These are phyloP conservation scores for Xerus rutilus DNA, from an alignment of 2,797 vertebrate genomes.

Conservation along the genomic window DNA sequence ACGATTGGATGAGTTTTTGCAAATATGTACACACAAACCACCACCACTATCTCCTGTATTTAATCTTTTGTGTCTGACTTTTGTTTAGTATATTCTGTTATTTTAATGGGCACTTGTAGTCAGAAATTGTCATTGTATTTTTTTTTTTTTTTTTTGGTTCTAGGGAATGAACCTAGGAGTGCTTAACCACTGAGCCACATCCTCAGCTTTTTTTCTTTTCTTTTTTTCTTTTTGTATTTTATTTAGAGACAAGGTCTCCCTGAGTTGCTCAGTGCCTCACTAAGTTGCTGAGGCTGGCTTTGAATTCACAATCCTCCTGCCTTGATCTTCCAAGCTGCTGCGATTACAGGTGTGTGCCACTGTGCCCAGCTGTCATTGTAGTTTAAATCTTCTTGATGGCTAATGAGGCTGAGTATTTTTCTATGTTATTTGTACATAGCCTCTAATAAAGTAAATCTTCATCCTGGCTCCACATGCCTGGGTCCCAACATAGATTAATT, in stretches of 20 bases:
- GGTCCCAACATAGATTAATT: not conserved
- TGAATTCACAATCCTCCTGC: no score
- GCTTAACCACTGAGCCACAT: no score
- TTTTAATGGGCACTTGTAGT: not conserved
- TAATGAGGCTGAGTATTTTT: not conserved
- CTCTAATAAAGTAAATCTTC: not conserved
- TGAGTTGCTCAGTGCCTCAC: no score
- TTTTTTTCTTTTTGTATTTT: no score
- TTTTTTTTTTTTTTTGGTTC: no score
- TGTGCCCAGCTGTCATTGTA: not conserved
- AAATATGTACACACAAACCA: not conserved
- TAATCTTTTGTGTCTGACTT: slow-evolving; percentile 19
- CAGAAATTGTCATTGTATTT: not conserved
- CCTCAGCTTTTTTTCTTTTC: no score
- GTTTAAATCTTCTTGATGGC: not conserved
- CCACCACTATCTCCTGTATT: not conserved
- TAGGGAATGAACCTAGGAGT: no score
- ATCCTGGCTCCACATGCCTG: not conserved
- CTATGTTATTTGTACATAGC: not conserved
- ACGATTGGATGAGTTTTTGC: not conserved
- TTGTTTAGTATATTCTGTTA: not conserved
- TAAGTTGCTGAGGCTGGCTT: no score
- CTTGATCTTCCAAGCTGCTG: no score
- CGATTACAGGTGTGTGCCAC: no score
- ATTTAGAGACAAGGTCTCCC: no score